A percentile compares a stretch with the other conserved stretches of the same genome.
These are phyloP conservation scores for Muraenolepis orangiensis DNA, from an alignment of 2,797 vertebrate genomes.

Conservation along the genomic window DNA sequence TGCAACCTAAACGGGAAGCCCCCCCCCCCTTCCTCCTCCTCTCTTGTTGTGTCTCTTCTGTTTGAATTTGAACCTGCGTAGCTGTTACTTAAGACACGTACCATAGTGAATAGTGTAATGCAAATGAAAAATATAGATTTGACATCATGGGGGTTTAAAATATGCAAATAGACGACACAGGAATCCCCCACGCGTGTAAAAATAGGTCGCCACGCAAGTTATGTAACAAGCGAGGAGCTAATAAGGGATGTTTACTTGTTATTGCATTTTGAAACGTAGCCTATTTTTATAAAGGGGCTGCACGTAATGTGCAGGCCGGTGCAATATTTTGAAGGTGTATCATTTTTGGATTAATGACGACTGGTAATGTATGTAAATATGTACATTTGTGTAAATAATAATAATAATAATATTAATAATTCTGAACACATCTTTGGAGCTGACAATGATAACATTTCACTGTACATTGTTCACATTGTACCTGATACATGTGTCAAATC, in stretches of 20 bases:
- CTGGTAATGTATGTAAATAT: too few species aligned
- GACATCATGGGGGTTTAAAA: not conserved
- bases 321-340: not conserved
- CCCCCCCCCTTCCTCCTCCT: too few species aligned
- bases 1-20: not conserved
- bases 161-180: constrained; percentile 1
- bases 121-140: too few species aligned
- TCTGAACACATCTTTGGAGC: too few species aligned
- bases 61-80: not conserved
- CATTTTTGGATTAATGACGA: not conserved
- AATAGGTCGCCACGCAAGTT: constrained; percentile 64
- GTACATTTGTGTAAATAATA: too few species aligned
- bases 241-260: constrained; percentile 61
- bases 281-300: not conserved
- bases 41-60: not conserved
- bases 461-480: too few species aligned
- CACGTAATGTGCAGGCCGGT: not conserved
- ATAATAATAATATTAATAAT: too few species aligned
- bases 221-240: constrained; percentile 66
- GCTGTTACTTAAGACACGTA: not conserved
- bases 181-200: constrained; percentile 56
- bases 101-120: too few species aligned
- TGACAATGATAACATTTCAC: too few species aligned
- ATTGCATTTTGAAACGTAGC: not conserved
- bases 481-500: too few species aligned